Evolutionary conservation across 2,113 vertebrate species (phyloP).

Genomic region (Oncorhynchus kisutch): DNA sequence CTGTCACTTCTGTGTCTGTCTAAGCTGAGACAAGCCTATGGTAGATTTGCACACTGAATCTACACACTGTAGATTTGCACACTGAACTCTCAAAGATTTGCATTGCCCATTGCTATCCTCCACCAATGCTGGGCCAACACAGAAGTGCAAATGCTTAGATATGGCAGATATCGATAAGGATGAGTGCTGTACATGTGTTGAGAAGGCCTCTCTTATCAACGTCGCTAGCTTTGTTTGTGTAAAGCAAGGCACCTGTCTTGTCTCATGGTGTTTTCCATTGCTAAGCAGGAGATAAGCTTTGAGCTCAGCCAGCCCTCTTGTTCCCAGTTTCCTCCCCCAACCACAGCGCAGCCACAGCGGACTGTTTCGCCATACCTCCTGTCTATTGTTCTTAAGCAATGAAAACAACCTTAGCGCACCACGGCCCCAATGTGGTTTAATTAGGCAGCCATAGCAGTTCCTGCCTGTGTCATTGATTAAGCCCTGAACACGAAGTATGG

Average conservation of each 20-base stretch:
- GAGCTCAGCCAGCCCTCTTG: neutral
- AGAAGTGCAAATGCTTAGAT: constrained; percentile 2
- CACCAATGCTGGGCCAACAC: neutral
- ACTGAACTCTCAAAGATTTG: neutral
- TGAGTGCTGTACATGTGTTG: neutral
- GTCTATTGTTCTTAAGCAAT: constrained; percentile 41
- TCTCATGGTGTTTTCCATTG: constrained; percentile 38
- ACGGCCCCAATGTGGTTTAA: constrained; percentile 65
- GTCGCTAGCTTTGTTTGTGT: constrained; percentile 23
- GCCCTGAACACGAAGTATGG: constrained; percentile 33
- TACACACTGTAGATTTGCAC: neutral
- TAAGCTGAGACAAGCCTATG: constrained; percentile 27
- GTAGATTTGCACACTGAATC: neutral
- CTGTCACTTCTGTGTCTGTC: constrained; percentile 29
- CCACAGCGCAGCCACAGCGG: constrained; percentile 11
- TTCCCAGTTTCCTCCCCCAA: constrained; percentile 12
- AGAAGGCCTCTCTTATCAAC: neutral
- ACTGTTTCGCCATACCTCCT: constrained; percentile 25
- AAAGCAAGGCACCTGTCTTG: constrained; percentile 20
- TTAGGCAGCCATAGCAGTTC: constrained; percentile 63
- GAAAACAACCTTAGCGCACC: constrained; percentile 71
- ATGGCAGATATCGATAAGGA: neutral
- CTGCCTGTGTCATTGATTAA: constrained; percentile 55
- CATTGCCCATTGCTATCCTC: neutral
- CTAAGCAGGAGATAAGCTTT: constrained; percentile 18